A percentile compares a stretch with the other conserved stretches of the same genome.
Conservation (phyloP, 2,113 vertebrate genomes). For the Oncorhynchus nerka region DNA sequence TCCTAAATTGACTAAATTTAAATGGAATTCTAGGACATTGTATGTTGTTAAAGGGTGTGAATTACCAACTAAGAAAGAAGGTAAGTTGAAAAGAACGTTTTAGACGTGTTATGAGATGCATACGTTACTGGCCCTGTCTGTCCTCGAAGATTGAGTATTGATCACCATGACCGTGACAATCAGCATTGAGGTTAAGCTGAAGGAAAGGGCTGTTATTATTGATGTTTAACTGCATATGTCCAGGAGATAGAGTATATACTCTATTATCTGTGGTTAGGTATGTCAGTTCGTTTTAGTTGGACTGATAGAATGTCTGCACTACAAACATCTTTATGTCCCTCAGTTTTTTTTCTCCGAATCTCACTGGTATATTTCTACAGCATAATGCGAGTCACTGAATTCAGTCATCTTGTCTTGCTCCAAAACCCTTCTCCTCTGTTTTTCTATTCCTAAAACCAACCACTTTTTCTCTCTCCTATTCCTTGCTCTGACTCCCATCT, state of each 20-base stretch:
- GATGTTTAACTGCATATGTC: neutral
- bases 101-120: too few species aligned
- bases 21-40: too few species aligned
- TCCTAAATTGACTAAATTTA: too few species aligned
- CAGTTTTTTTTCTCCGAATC: slow-evolving; percentile 14
- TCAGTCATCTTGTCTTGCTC: slow-evolving; percentile 29
- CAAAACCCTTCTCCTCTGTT: slow-evolving; percentile 24
- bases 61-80: too few species aligned
- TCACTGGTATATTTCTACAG: slow-evolving; percentile 12
- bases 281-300: neutral
- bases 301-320: neutral
- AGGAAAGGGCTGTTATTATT: neutral
- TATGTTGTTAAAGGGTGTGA: too few species aligned
- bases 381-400: slow-evolving; percentile 28
- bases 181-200: slow-evolving; percentile 2
- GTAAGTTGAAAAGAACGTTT: too few species aligned
- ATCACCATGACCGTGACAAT: slow-evolving; percentile 3
- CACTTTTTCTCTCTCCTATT: slow-evolving; percentile 17
- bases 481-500: slow-evolving; percentile 33
- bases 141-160: slow-evolving; percentile 2
- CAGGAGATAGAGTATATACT: too few species aligned
- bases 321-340: slow-evolving; percentile 7
- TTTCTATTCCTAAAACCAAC: slow-evolving; percentile 28
- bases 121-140: neutral
- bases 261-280: too few species aligned